Evolutionary conservation across 2,888 invertebrate genomes (phyloP), one percentile per base, ranked within the genome.

Genomic region (Agriopis aurantiaria): DNA sequence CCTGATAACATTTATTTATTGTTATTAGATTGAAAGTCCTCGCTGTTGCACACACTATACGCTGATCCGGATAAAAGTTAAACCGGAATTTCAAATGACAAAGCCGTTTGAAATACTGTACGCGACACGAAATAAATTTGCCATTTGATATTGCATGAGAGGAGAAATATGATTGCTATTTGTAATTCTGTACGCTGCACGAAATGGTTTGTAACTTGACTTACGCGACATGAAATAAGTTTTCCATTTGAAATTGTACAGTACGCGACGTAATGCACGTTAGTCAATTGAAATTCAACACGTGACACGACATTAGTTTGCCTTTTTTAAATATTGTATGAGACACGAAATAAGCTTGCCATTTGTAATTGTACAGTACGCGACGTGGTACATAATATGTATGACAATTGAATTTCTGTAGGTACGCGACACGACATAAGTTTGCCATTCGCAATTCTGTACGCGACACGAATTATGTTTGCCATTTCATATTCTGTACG

Each of bases 1-100:
- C 83, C 85, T 90, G 92, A 91, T 91, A 91, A 92, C 88, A 91
- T 82, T 84, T 66, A 62, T 53, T 78, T 80, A 77, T 78, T 76
- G 78, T 79, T 79, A 76, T 79, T 82, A 77, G 46, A 62, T 57
- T 46, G 3, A 43, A 17, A 46, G 46, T 33, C 17, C 14, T 12
- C 12, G 46, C 23, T 17, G 33, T 8, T 58, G 11, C 14, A 33
- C 11, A 0, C 10, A 46, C 46, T 58, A 23, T 7, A 58, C 46
- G 17, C 33, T 12, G 58, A 8, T 46, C n/a, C 46, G 17, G 10
- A 8, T n/a, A 41, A 56, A 3, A 41, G n/a, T 56, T n/a, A 14
- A 8, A 14, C 8, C 12, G 5, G 33, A 33, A 33, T 33, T 43
- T 12, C n/a, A 48, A 48, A 48, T 48, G 6, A 5, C 33, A 33